Evolutionary conservation across 2,113 vertebrate genomes (phyloP), one percentile per base, ranked within the genome.

Genomic region (Centropus unirufus): DNA sequence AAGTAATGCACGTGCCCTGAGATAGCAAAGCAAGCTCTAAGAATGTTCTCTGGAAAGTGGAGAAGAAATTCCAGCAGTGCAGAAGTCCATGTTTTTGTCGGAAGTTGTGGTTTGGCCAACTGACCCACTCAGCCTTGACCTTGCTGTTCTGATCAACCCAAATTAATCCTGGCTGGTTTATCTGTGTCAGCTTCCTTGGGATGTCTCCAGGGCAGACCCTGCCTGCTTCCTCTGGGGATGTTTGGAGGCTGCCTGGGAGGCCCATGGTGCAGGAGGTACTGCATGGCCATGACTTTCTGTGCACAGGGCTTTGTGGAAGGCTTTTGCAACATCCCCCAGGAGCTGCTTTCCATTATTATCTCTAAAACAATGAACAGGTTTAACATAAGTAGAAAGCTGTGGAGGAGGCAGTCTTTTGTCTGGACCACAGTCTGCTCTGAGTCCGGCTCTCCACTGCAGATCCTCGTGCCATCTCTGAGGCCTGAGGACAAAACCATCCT

Each of bases 251-350:
- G 16, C 16, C 44, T 14, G 18, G 42, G 68, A 47, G 26, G 51
- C 57, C 32, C 2, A 0, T 20, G 8, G 30, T 42, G 55, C 32
- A 39, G 70, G 44, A 69, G 69, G 69, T 40, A 12, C 32, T 11
- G 1, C 49, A 12, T 0, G 1, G 19, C 46, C 42, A 27, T 17
- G 24, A 19, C 26, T 30, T 62, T 30, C 52, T 62, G 30, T 17
- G 14, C 0, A 0, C 17, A 23, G 74, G 36, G 10, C 20, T 75
- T 80, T 0, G 0, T 14, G 58, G 59, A 36, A 34, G 34, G 22
- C n/a, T 54, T 40, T 54, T 11, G 4, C n/a, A 32, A 3, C n/a
- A 8, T 27, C 11, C 51, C 19, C 17, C 5, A 1, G 8, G 51
- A 83, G 2, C 42, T 29, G 61, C 29, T 68, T 44, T 79, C 34